These are phyloP conservation scores for Subacronicta megacephala DNA, from an alignment of 2,888 invertebrate genomes.

Conservation along the genomic window DNA sequence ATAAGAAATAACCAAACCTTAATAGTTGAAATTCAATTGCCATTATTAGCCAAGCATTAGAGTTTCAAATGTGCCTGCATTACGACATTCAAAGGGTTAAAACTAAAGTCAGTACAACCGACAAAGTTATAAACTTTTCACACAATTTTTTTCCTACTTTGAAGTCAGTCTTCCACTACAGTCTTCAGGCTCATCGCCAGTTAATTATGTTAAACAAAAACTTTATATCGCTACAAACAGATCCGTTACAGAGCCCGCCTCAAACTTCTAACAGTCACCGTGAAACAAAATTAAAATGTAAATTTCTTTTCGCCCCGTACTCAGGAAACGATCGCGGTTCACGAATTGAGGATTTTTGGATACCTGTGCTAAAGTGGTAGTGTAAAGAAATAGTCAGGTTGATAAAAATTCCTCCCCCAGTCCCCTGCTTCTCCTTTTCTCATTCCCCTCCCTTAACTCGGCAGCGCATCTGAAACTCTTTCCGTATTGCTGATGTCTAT, in stretches of 20 bases:
- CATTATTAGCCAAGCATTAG: not conserved
- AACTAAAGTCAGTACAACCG: not conserved
- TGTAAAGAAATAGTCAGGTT: too few relatives aligned
- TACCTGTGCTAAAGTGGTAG: not conserved
- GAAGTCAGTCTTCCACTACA: constrained; percentile 19
- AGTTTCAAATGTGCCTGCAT: not conserved
- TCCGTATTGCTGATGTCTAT: too few relatives aligned
- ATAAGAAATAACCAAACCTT: too few relatives aligned
- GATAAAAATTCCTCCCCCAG: too few relatives aligned
- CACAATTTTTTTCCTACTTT: not conserved
- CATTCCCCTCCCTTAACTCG: too few relatives aligned
- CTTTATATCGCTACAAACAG: constrained; percentile 57
- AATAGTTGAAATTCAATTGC: too few relatives aligned
- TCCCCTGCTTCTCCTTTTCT: too few relatives aligned
- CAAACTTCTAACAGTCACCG: constrained; percentile 58
- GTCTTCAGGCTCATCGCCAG: constrained; percentile 28
- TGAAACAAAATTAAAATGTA: constrained; percentile 77
- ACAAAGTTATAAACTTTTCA: not conserved
- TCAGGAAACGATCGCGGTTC: constrained; percentile 43
- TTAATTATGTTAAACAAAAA: constrained; percentile 58
- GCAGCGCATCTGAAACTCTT: too few relatives aligned
- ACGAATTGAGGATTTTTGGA: constrained; percentile 21
- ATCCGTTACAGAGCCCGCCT: constrained; percentile 49
- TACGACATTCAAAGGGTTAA: not conserved
- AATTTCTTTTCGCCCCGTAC: constrained; percentile 67